Percentiles rank a stretch among this genome's conserved stretches.
Conservation (phyloP, 2,888 invertebrate genomes). For the Lysandra coridon region DNA sequence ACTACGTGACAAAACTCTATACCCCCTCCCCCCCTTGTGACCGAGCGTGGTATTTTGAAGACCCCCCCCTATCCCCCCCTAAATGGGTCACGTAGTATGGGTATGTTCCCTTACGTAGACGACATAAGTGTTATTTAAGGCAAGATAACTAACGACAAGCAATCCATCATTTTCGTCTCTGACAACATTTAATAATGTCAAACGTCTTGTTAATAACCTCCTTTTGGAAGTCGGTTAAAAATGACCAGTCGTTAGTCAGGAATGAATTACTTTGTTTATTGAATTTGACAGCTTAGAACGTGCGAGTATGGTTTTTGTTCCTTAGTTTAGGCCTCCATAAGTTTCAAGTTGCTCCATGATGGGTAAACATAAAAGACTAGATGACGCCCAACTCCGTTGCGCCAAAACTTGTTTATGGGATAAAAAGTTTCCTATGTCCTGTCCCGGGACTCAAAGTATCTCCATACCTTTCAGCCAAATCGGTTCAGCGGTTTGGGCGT, state of each 20-base stretch:
- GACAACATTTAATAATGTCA: conserved; percentile 35
- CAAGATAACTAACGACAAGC: conserved; percentile 39
- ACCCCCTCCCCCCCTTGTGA: no score
- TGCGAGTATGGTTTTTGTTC: background rate
- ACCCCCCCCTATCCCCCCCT: no score
- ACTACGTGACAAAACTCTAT: no score
- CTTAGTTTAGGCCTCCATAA: background rate
- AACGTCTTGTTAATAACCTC: conserved; percentile 35
- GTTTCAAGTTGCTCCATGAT: no score
- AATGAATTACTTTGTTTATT: conserved; percentile 20
- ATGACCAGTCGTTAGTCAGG: conserved; percentile 11
- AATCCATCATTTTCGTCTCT: conserved; percentile 53
- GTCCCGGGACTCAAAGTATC: no score
- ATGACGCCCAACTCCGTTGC: no score
- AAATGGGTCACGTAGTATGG: no score
- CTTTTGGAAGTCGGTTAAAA: conserved; percentile 8
- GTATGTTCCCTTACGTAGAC: background rate
- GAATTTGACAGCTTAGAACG: background rate
- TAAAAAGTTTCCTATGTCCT: background rate
- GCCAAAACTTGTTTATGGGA: background rate
- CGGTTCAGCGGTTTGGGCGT: no score
- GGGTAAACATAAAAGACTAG: no score
- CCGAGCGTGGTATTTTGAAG: no score
- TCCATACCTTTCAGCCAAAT: no score
- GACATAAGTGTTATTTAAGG: background rate